phyloP scores from a whole-genome alignment of 2,888 invertebrate genomes.

The Agrotis ipsilon region DNA sequence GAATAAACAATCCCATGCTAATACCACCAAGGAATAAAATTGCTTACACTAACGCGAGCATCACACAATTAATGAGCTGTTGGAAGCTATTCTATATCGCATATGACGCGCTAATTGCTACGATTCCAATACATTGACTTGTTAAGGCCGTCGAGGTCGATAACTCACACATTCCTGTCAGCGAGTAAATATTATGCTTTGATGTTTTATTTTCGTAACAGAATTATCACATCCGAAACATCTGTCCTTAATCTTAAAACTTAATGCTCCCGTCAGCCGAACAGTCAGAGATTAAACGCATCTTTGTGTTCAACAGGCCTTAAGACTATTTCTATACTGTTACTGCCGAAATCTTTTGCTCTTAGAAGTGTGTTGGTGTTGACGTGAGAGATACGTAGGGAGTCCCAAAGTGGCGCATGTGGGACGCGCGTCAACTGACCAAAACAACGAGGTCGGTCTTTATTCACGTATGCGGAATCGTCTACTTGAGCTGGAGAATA shows the following conservation, averaged over 20 bases:
- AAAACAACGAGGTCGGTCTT: slow-evolving; percentile 83
- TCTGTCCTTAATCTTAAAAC: slow-evolving; percentile 38
- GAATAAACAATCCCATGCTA: slow-evolving; percentile 80
- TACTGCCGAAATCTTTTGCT: slow-evolving; percentile 50
- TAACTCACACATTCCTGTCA: slow-evolving; percentile 58
- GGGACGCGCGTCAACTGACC: slow-evolving; percentile 85
- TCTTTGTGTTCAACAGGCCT: slow-evolving; percentile 45
- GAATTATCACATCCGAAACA: slow-evolving; percentile 43
- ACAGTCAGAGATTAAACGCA: slow-evolving; percentile 54
- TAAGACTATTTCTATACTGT: slow-evolving; percentile 50
- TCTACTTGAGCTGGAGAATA: slow-evolving; percentile 84
- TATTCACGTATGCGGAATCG: slow-evolving; percentile 83
- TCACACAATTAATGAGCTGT: slow-evolving; percentile 72
- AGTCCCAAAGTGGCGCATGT: slow-evolving; percentile 75
- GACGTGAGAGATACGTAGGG: slow-evolving; percentile 74
- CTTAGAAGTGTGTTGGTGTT: slow-evolving; percentile 58
- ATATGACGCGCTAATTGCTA: slow-evolving; percentile 73
- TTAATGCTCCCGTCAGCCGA: slow-evolving; percentile 31
- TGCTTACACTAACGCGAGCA: slow-evolving; percentile 68
- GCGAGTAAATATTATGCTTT: slow-evolving; percentile 44
- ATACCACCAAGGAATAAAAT: slow-evolving; percentile 79
- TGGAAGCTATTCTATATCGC: slow-evolving; percentile 72
- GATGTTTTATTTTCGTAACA: slow-evolving; percentile 36
- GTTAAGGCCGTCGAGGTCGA: slow-evolving; percentile 68
- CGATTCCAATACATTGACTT: slow-evolving; percentile 71